A percentile compares a stretch with the other conserved stretches of the same genome.
Evolutionary conservation across 2,797 vertebrate genomes (phyloP).

Genomic region (Sebastes hubbsi): DNA sequence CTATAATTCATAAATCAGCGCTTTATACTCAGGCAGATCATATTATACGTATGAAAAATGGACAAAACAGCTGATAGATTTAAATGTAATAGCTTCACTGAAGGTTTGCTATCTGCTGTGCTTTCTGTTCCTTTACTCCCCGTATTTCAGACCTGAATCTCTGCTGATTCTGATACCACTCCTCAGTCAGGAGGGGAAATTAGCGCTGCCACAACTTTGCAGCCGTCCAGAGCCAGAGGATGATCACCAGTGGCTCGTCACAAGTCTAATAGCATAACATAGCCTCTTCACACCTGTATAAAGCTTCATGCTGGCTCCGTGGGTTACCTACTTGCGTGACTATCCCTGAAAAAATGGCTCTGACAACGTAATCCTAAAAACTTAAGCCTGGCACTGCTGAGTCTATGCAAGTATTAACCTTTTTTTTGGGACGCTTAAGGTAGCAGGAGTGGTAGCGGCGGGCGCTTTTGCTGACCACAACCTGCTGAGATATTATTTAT

Average conservation of each 20-base stretch:
- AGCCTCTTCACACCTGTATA: constrained; percentile 21
- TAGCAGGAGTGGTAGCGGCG: constrained; percentile 13
- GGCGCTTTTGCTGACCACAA: constrained; percentile 71
- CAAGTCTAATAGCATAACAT: constrained; percentile 19
- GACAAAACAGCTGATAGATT: constrained; percentile 7
- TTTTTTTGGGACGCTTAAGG: constrained; percentile 5
- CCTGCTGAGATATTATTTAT: constrained; percentile 65
- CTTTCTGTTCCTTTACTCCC: neutral
- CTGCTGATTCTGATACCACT: constrained; percentile 19
- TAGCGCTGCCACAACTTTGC: constrained; percentile 20
- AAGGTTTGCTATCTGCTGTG: constrained; percentile 13
- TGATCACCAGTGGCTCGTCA: constrained; percentile 22
- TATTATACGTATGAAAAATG: constrained; percentile 1
- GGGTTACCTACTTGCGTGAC: constrained; percentile 12
- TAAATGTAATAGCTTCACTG: neutral
- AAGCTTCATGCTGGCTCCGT: neutral
- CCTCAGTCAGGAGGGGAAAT: constrained; percentile 13
- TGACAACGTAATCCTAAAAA: constrained; percentile 55
- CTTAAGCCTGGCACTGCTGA: constrained; percentile 48
- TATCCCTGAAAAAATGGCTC: neutral
- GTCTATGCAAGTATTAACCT: constrained; percentile 44
- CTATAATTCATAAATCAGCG: constrained; percentile 1
- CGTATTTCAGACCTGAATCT: constrained; percentile 19
- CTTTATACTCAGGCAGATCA: neutral
- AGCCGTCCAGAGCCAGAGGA: constrained; percentile 19